These are phyloP conservation scores for Percopsis omiscomaycus DNA, from an alignment of 2,797 vertebrate genomes.

Conservation along the genomic window DNA sequence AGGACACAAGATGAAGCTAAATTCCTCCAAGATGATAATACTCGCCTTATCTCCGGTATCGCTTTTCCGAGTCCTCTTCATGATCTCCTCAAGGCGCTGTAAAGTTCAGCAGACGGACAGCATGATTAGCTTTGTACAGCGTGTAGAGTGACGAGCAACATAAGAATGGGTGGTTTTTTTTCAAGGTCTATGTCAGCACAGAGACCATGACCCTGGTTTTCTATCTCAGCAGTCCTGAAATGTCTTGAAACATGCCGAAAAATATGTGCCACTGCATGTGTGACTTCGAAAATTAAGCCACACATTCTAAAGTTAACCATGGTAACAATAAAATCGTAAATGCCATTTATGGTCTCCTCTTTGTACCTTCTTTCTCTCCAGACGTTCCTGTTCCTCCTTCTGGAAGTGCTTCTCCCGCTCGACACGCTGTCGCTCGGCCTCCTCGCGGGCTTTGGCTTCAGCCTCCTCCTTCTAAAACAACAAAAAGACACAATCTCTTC, in stretches of 20 bases:
- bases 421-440: slow-evolving; percentile 87
- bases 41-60: slow-evolving; percentile 86
- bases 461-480: slow-evolving; percentile 86
- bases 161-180: background rate
- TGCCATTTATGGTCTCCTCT: background rate
- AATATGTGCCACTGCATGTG: background rate
- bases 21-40: background rate
- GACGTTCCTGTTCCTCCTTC: slow-evolving; percentile 91
- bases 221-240: background rate
- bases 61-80: slow-evolving; percentile 95
- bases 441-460: slow-evolving; percentile 83
- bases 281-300: background rate
- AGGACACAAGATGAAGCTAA: background rate
- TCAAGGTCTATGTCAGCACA: background rate
- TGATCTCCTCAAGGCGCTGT: slow-evolving; percentile 96
- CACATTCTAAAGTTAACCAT: too few relatives aligned
- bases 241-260: background rate
- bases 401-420: slow-evolving; percentile 97
- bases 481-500: background rate
- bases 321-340: too few relatives aligned
- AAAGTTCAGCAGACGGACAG: slow-evolving; percentile 31
- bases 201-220: slow-evolving; percentile 4
- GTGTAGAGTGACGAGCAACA: background rate
- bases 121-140: background rate
- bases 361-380: slow-evolving; percentile 89